A percentile compares a stretch with the other conserved stretches of the same genome.
Evolutionary conservation across 1,140 invertebrate genomes (phyloP).

Genomic region (Scaptomyza montana): DNA sequence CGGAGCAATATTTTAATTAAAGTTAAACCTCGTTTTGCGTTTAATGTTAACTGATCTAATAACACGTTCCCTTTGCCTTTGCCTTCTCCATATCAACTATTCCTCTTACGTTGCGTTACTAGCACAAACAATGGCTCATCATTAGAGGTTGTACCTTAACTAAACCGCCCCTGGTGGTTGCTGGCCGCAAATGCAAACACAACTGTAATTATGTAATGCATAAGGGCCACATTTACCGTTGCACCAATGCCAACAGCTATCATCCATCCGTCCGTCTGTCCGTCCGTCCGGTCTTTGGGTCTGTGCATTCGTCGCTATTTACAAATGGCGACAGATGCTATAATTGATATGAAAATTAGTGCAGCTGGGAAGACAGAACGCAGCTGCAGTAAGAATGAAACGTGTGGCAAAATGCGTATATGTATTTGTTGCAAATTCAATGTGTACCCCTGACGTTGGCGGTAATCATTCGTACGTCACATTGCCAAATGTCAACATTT

Average conservation of each 20-base stretch:
- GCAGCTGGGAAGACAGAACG: constrained; percentile 37
- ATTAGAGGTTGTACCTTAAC: constrained; percentile 53
- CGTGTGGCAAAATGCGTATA: constrained; percentile 32
- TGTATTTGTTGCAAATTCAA: constrained; percentile 12
- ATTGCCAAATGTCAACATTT: constrained; percentile 58
- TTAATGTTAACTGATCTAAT: constrained; percentile 14
- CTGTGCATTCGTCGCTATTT: constrained; percentile 18
- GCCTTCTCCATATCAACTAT: too few relatives aligned
- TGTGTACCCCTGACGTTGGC: not conserved
- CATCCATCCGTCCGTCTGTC: not conserved
- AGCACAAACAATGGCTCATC: constrained; percentile 70
- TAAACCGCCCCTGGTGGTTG: constrained; percentile 43
- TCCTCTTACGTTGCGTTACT: not conserved
- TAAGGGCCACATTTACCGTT: constrained; percentile 74
- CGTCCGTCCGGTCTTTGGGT: not conserved
- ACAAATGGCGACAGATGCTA: constrained; percentile 59
- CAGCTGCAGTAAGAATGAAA: constrained; percentile 5
- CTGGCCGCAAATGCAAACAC: constrained; percentile 68
- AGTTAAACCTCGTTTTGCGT: not conserved
- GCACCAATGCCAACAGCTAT: constrained; percentile 11
- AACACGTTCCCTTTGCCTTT: not conserved
- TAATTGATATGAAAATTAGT: constrained; percentile 77
- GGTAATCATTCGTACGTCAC: constrained; percentile 67
- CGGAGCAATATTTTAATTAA: too few relatives aligned
- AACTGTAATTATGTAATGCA: constrained; percentile 79